A percentile compares a stretch with the other conserved stretches of the same genome.
Evolutionary conservation across 2,113 vertebrate genomes (phyloP).

Genomic region (Climacteris rufus): DNA sequence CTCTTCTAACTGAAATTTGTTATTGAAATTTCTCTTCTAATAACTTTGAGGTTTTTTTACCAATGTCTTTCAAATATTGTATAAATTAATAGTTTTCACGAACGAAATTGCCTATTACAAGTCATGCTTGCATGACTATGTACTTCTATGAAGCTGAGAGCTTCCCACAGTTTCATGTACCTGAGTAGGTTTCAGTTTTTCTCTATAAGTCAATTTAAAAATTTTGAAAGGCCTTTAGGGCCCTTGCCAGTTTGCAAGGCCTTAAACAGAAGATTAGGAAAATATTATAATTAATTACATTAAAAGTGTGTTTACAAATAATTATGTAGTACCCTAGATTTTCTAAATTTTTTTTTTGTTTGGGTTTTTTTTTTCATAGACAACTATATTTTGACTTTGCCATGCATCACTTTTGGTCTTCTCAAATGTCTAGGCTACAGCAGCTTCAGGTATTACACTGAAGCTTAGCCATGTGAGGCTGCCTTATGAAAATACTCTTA

Average conservation of each 20-base stretch:
- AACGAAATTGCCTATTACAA: neutral
- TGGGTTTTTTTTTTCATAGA: accelerated
- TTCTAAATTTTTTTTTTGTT: neutral
- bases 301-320: neutral
- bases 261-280: neutral
- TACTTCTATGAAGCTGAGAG: neutral
- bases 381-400: neutral
- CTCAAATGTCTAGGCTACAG: neutral
- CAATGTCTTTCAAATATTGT: neutral
- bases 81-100: neutral
- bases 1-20: neutral
- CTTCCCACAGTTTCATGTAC: neutral
- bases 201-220: neutral
- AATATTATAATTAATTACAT: neutral
- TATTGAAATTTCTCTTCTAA: neutral
- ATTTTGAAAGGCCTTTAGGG: neutral
- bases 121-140: neutral
- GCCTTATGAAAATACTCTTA: neutral
- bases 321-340: neutral
- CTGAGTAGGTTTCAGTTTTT: neutral
- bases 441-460: neutral
- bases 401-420: neutral
- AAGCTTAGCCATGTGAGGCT: neutral
- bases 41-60: neutral
- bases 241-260: neutral